Conservation (phyloP, 2,113 vertebrate genomes). For the Zosterops pallidus region DNA sequence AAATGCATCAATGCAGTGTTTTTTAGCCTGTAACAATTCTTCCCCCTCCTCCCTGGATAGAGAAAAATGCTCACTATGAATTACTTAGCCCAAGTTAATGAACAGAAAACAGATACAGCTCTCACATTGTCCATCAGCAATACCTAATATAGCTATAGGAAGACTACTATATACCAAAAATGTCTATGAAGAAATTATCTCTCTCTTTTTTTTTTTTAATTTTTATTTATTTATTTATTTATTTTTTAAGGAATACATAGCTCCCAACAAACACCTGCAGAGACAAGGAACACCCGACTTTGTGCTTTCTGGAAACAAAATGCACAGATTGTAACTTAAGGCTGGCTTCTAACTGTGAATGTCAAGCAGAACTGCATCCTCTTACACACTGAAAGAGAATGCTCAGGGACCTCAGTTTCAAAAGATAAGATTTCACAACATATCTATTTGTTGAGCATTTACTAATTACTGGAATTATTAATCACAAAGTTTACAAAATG, state of each 20-base stretch:
- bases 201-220: too few relatives aligned
- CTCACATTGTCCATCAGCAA: not conserved
- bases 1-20: not conserved
- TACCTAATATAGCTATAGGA: not conserved
- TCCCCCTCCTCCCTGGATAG: not conserved
- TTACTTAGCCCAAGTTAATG: not conserved
- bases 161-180: not conserved
- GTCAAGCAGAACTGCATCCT: not conserved
- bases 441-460: not conserved
- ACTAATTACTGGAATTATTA: not conserved
- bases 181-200: not conserved
- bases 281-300: not conserved
- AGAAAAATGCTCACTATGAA: not conserved
- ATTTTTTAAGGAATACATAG: not conserved
- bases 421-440: conserved; percentile 1
- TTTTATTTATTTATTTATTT: too few relatives aligned
- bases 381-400: not conserved
- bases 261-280: not conserved
- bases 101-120: not conserved
- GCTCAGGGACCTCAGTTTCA: not conserved
- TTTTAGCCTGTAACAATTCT: not conserved
- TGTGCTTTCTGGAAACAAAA: not conserved
- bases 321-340: rapidly evolving
- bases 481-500: not conserved
- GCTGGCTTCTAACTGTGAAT: not conserved